Base-by-base conservation (phyloP, 2,888 invertebrate genomes). In the Eumacrocentrus americanus region DNA sequence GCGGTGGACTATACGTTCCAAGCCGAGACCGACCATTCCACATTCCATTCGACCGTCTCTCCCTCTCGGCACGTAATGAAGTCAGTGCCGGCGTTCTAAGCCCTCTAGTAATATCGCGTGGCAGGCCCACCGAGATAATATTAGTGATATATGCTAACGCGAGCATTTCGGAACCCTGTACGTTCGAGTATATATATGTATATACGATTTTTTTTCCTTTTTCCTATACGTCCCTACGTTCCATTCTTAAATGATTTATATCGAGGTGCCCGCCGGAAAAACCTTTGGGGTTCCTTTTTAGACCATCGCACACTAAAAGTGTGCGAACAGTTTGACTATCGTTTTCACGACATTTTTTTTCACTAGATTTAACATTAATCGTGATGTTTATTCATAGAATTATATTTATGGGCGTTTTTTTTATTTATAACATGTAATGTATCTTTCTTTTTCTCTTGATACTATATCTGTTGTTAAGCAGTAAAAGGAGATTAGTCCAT, bases 121-220 rank as follows among this genome's bases (percentile, higher is more conserved):
- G 70, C 71, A 70, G 67, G 64, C 61, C 69, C 70, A 66, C 64
- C 68, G 70, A 75, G 77, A 78, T 78, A 77, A 77, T 76, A 76
- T 76, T 76, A 70, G 70, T 75, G 76, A 77, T 76, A 72, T 76
- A 76, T 76, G 75, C 76, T 76, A 77, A 78, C 72, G 9, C 29
- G 72, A 71, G 73, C 71, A 72, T 72, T 72, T 64, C 62, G 63
- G 58, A 64, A 46, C 46, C 22, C 58, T 40, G 40, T 20, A 9
- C 51, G 44, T 25, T 25, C 58, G 29, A 47, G 58, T 9, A 37
- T 60, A 65, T 48, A 18, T 58, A 52, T 53, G 20, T 40, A 34
- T 40, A 9, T 42, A 22, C 54, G n/a, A 46, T 64, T 55, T 57
- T 52, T 61, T 63, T 65, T 65, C 60, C 55, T 35, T 38, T 23